phyloP scores from a whole-genome alignment of 2,888 invertebrate species.

The Perithous albicinctus region DNA sequence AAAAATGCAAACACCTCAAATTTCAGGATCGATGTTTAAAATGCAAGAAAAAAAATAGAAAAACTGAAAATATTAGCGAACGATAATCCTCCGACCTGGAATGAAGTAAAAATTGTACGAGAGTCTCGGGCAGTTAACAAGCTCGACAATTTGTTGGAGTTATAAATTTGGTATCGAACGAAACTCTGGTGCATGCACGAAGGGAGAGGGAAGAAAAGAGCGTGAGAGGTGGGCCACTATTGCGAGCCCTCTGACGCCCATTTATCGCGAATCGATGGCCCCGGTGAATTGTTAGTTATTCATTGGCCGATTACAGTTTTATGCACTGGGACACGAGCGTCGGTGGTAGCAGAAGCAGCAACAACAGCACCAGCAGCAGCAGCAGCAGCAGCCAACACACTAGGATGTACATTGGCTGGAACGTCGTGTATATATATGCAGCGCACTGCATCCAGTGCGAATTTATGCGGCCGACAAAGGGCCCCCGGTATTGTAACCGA shows the following conservation, averaged over 20 bases:
- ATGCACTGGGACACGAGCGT: slow-evolving; percentile 57
- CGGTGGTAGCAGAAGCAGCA: slow-evolving; percentile 26
- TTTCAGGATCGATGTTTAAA: slow-evolving; percentile 24
- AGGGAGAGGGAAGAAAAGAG: slow-evolving; percentile 46
- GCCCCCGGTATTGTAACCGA: slow-evolving; percentile 67
- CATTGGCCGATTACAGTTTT: slow-evolving; percentile 72
- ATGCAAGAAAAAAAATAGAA: slow-evolving; percentile 17
- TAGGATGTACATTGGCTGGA: slow-evolving; percentile 20
- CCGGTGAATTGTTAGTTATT: slow-evolving; percentile 71
- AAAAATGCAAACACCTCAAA: background rate
- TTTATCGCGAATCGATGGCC: slow-evolving; percentile 71
- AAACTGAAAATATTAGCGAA: slow-evolving; percentile 39
- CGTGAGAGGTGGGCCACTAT: slow-evolving; percentile 42
- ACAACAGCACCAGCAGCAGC: slow-evolving; percentile 22
- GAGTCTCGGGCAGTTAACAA: slow-evolving; percentile 42
- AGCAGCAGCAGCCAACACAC: slow-evolving; percentile 20
- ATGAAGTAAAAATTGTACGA: slow-evolving; percentile 62
- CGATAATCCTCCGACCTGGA: slow-evolving; percentile 46
- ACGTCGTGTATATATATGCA: slow-evolving; percentile 39
- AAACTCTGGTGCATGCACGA: background rate
- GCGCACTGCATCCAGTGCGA: slow-evolving; percentile 48
- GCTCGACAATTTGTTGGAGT: slow-evolving; percentile 67
- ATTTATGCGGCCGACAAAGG: slow-evolving; percentile 69
- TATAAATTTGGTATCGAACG: slow-evolving; percentile 63
- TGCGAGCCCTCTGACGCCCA: slow-evolving; percentile 68